Base-by-base conservation (phyloP, 2,888 invertebrate species). In the Agrypnus murinus region DNA sequence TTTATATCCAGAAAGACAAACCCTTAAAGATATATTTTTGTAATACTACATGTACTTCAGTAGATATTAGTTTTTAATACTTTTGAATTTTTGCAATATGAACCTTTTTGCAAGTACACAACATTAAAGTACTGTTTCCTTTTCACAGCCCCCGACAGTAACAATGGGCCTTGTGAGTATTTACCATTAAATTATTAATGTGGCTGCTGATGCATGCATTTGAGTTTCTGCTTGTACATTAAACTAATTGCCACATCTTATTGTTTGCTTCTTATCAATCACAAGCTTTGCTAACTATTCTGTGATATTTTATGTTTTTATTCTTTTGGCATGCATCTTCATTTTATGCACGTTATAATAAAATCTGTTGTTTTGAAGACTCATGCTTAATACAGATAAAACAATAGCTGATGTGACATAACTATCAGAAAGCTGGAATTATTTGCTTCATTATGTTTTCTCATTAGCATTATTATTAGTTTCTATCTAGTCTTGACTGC, bases 121-220 rank as follows among this genome's bases (percentile, higher is more conserved):
- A 63, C 60, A 71, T 71, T 77, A 77, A 77, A 76, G 67, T 69
- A 66, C 65, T 71, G 66, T 73, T 87, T 86, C 86, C 85, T 87
- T 88, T 91, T 89, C 91, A 90, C 93, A 94, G 94, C 93, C 87
- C 92, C 92, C 87, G 92, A 92, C 90, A 91, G 92, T 91, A 92
- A 92, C 90, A 92, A 92, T 91, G 93, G 92, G 87, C 93, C 93
- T 89, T 94, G 94, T 94, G 92, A 94, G 94, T 94, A 94, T 91
- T 79, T 80, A 78, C 72, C 72, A 78, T 76, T 75, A 74, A 77
- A 71, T 78, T 77, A 74, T 75, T 69, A 69, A 74, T 75, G 57
- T 71, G 59, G 63, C 65, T 71, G 58, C 36, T 57, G 15, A 34
- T 50, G 65, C 58, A 55, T 53, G 63, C 15, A 43, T 50, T 36